Evolutionary conservation across 2,797 vertebrate genomes (phyloP).

Genomic region (Mormyrops attenuatus): DNA sequence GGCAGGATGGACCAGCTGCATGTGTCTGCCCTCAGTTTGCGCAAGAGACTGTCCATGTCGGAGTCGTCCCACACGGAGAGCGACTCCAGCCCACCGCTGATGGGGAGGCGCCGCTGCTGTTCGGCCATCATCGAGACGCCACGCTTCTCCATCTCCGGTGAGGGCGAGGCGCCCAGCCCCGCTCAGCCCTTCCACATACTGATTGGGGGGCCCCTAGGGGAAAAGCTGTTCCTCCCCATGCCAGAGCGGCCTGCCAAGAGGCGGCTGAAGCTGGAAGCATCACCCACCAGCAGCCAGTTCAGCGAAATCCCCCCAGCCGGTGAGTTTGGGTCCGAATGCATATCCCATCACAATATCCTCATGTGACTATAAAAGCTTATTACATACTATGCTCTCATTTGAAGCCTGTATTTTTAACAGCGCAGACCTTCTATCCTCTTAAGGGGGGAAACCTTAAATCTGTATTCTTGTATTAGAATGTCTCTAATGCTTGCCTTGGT

Average conservation of each 20-base stretch:
- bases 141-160: constrained; percentile 75
- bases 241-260: constrained; percentile 73
- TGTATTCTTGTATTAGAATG: neutral
- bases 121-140: constrained; percentile 85
- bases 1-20: neutral
- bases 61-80: constrained; percentile 95
- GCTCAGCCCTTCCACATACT: constrained; percentile 48
- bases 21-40: constrained; percentile 57
- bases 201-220: constrained; percentile 53
- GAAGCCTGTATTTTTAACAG: neutral
- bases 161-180: constrained; percentile 68
- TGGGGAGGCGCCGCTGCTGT: constrained; percentile 83
- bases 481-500: neutral
- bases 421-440: neutral
- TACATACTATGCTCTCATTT: neutral
- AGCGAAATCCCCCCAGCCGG: constrained; percentile 60
- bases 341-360: constrained; percentile 50
- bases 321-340: constrained; percentile 38
- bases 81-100: constrained; percentile 87
- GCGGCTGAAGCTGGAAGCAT: constrained; percentile 71
- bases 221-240: constrained; percentile 68
- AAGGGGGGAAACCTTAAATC: neutral
- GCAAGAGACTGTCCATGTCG: constrained; percentile 86
- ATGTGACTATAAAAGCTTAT: constrained; percentile 47
- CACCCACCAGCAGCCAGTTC: constrained; percentile 53